These are phyloP conservation scores for Branchipolynoe longqiensis DNA, from an alignment of 2,888 invertebrate genomes.

Conservation along the genomic window DNA sequence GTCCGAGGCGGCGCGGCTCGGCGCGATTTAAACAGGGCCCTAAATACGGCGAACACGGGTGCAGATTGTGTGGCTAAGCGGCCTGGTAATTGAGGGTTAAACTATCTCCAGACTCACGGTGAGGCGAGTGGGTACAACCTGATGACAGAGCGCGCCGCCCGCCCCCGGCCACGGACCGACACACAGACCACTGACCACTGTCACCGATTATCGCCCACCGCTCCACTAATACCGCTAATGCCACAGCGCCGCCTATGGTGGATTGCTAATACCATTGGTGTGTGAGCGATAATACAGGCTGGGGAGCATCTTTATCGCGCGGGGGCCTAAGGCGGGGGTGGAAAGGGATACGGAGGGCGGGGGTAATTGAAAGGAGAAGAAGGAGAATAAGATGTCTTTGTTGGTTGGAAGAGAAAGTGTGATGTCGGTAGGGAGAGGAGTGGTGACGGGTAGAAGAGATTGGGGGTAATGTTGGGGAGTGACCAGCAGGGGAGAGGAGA, in stretches of 20 bases:
- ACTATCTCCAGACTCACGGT: slow-evolving; percentile 19
- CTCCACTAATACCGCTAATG: slow-evolving; percentile 25
- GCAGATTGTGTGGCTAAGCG: too few relatives aligned
- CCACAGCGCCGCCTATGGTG: too few relatives aligned
- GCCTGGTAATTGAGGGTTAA: slow-evolving; percentile 27
- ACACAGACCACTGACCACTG: background rate
- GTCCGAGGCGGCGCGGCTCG: too few relatives aligned
- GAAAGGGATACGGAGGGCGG: background rate
- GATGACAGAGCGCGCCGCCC: slow-evolving; percentile 22
- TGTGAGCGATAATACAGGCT: too few relatives aligned
- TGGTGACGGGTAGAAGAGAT: background rate
- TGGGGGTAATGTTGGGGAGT: background rate
- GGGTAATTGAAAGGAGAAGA: slow-evolving; percentile 20
- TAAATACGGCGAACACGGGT: too few relatives aligned
- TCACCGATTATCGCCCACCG: background rate
- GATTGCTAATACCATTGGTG: too few relatives aligned
- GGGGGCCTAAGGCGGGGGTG: background rate
- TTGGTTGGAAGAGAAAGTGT: background rate
- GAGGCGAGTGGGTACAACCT: background rate
- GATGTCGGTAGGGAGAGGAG: background rate
- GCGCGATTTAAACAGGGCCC: too few relatives aligned
- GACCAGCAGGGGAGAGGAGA: background rate
- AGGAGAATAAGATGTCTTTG: background rate
- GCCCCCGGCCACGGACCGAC: background rate
- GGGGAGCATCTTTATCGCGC: too few relatives aligned